Evolutionary conservation across 1,140 invertebrate species (phyloP), one percentile per base, ranked within the genome.

Genomic region (Caenorhabditis remanei): DNA sequence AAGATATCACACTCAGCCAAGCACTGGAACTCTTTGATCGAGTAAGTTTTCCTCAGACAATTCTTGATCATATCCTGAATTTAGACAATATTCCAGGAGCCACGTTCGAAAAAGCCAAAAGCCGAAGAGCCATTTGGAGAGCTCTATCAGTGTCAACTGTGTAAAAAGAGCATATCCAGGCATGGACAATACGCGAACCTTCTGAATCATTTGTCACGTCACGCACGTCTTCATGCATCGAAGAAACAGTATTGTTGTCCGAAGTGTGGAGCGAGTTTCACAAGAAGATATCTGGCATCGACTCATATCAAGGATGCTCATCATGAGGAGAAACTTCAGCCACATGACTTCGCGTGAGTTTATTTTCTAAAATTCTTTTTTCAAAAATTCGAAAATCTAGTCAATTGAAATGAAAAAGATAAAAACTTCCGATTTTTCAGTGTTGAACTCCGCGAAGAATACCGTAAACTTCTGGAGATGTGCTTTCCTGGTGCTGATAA

Each of bases 221-320:
- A 79, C 19, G 71, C 71, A 48, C 43, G 71, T 48, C 46, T 79
- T 50, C 71, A 79, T 79, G 71, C 71, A 11, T 79, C 71, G 5
- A 79, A 79, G 21, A 79, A 79, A 13, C 71, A 79, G n/a, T 79
- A 79, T 50, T 79, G 71, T 50, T 79, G 71, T 79, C 71, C 71
- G 14, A 79, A 79, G 24, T 79, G 71, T 50, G 71, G 71, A 79
- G 71, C 71, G 14, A 79, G 71, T n/a, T 79, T 79, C n/a, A 79
- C 71, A n/a, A 79, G 71, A 14, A 43, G 71, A 7, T 79, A 79
- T 14, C 21, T 79, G 13, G 71, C 71, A 32, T 79, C 71, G 5
- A 79, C 71, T 9, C 71, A 79, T 53, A 79, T 79, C 16, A 79
- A 79, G 40, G 71, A 79, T 5, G 71, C 53, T 50, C 71, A 79